Evolutionary conservation across 2,113 vertebrate species (phyloP), one percentile per base, ranked within the genome.

Genomic region (Dromaius novaehollandiae): DNA sequence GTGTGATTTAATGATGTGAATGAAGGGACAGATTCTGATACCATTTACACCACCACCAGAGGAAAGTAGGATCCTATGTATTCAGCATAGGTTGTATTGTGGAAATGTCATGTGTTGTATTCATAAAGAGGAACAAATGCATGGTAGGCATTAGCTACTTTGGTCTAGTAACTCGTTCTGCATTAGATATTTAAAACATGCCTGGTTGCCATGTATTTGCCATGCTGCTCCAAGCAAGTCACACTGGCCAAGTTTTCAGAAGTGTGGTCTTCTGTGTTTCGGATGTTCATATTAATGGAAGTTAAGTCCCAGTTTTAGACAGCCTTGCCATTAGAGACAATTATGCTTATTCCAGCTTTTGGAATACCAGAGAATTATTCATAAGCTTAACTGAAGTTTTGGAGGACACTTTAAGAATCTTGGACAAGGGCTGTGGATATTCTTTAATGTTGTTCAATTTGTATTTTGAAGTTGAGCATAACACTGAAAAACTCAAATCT

Each of bases 1-100:
- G 38, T 96, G 81, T 71, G 75, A 85, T 95, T 93, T 96, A 78
- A 75, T 75, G 86, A 96, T 95, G 84, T 95, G 89, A 96, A 85
- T 69, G 77, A 93, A 94, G 66, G 92, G 74, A 93, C 30, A 11
- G 78, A 93, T 94, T 89, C 96, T 92, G 90, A 36, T 90, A 50
- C 30, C 4, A 50, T 89, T 95, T 96, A 87, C 90, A 89, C 77
- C 88, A 90, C 34, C 26, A 66, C 26, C 42, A 89, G 83, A 76
- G 56, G 81, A 95, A 89, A 90, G 74, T 12, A 82, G 66, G 30
- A 79, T 77, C 44, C 36, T 55, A 6, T 60, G 19, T 84, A 38
- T 34, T 60, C 36, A 77, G n/a, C 25, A 24, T 84, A 42, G 28
- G 46, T 83, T 90, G 10, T 84, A 51, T 88, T 81, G 60, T 32